A percentile compares a stretch with the other conserved stretches of the same genome.
phyloP scores from a whole-genome alignment of 2,888 invertebrate species.

The Urechis unicinctus region DNA sequence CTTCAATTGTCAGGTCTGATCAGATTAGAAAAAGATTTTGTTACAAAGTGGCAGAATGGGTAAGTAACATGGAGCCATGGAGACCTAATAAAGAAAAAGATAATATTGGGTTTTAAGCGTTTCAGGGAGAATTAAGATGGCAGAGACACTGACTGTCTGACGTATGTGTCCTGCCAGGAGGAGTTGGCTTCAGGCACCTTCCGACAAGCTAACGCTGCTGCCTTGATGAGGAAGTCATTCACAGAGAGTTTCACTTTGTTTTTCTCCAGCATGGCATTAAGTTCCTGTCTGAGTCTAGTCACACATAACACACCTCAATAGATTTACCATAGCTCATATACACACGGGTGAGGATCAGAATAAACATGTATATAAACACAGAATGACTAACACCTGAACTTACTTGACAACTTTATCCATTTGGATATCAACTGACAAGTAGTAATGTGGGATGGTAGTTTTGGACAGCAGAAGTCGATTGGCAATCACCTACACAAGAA shows the following conservation, averaged over 20 bases:
- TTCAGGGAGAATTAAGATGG: too few relatives aligned
- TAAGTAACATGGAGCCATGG: background rate
- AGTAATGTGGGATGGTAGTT: constrained; percentile 93
- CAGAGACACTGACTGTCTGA: constrained; percentile 76
- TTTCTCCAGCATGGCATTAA: constrained; percentile 73
- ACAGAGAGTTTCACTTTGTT: constrained; percentile 80
- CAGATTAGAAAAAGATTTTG: too few relatives aligned
- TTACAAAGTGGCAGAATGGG: background rate
- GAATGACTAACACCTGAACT: constrained; percentile 11
- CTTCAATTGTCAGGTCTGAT: too few relatives aligned
- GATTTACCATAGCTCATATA: background rate
- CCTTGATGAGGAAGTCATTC: constrained; percentile 94
- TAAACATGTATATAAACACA: background rate
- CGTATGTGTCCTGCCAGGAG: constrained; percentile 86
- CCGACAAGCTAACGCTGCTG: constrained; percentile 78
- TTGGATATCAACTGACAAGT: constrained; percentile 77
- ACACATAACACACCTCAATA: background rate
- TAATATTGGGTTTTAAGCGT: too few relatives aligned
- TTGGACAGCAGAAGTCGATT: constrained; percentile 83
- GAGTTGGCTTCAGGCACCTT: constrained; percentile 91
- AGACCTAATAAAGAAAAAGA: too few relatives aligned
- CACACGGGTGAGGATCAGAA: background rate
- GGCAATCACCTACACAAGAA: constrained; percentile 82
- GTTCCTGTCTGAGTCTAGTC: constrained; percentile 61
- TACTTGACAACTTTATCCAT: constrained; percentile 67